A percentile compares a stretch with the other conserved stretches of the same genome.
Conservation (phyloP, 2,888 invertebrate genomes). For the Chrysotoxum bicinctum region DNA sequence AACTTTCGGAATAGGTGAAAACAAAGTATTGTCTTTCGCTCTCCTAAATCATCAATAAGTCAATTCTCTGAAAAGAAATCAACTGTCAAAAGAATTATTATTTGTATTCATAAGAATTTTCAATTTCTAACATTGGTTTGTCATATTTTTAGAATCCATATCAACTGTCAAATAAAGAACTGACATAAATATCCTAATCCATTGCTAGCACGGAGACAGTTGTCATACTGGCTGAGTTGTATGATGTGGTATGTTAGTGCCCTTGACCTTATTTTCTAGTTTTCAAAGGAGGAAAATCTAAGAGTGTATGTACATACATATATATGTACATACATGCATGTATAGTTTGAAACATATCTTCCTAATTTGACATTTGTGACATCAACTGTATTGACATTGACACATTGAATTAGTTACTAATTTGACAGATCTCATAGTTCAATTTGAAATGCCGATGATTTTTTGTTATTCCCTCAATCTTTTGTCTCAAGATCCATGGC, state of each 20-base stretch:
- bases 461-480: background rate
- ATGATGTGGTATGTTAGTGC: background rate
- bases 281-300: background rate
- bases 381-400: conserved; percentile 43
- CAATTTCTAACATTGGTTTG: background rate
- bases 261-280: background rate
- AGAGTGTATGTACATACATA: background rate
- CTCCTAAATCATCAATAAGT: too few relatives aligned
- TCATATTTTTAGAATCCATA: background rate
- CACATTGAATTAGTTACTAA: conserved; percentile 38
- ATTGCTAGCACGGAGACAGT: background rate
- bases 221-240: background rate
- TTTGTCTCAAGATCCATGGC: background rate
- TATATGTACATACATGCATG: background rate
- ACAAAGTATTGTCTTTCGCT: too few relatives aligned
- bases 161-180: background rate
- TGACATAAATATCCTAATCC: background rate
- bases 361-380: conserved; percentile 33
- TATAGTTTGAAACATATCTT: background rate
- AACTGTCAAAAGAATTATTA: background rate
- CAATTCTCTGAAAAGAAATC: too few relatives aligned
- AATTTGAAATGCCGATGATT: background rate
- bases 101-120: background rate
- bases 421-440: background rate
- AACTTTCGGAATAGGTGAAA: too few relatives aligned